phyloP scores from a whole-genome alignment of 2,888 invertebrate genomes.

The Notocelia uddmanniana region DNA sequence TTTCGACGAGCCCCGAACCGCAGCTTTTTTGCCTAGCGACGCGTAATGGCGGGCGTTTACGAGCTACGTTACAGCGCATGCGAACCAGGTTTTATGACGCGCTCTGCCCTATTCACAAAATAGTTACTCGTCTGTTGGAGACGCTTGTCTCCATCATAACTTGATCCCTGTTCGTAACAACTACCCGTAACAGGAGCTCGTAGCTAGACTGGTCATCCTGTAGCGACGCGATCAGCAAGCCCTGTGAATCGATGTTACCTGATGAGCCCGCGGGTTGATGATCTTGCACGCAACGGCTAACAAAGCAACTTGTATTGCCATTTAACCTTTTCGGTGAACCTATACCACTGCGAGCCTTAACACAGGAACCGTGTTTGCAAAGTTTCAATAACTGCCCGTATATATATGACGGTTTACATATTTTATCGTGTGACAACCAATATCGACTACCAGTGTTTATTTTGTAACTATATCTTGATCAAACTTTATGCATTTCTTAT shows the following conservation, averaged over 20 bases:
- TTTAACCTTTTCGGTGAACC: slow-evolving; percentile 27
- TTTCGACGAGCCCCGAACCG: slow-evolving; percentile 41
- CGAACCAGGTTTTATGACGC: slow-evolving; percentile 16
- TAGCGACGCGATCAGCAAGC: not conserved
- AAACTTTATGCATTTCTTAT: too few species aligned
- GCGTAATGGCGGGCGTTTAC: slow-evolving; percentile 45
- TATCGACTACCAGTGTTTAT: too few species aligned
- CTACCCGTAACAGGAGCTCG: not conserved
- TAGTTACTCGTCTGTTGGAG: not conserved
- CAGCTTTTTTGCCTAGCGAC: slow-evolving; percentile 39
- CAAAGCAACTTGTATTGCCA: slow-evolving; percentile 23
- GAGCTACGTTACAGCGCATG: slow-evolving; percentile 29
- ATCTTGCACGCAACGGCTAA: slow-evolving; percentile 17
- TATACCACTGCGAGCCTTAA: not conserved
- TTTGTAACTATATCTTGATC: not conserved
- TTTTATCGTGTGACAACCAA: too few species aligned
- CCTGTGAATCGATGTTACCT: not conserved
- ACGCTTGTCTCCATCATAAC: not conserved
- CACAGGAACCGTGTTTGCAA: not conserved
- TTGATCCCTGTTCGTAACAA: not conserved
- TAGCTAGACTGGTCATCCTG: not conserved
- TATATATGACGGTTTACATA: too few species aligned
- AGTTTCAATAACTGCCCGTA: not conserved
- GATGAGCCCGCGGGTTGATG: slow-evolving; percentile 25
- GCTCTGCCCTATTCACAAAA: not conserved